Percentiles rank a stretch among this genome's conserved stretches.
Conservation (phyloP, 2,888 invertebrate genomes). For the Spatulosminthurus flaviceps region DNA sequence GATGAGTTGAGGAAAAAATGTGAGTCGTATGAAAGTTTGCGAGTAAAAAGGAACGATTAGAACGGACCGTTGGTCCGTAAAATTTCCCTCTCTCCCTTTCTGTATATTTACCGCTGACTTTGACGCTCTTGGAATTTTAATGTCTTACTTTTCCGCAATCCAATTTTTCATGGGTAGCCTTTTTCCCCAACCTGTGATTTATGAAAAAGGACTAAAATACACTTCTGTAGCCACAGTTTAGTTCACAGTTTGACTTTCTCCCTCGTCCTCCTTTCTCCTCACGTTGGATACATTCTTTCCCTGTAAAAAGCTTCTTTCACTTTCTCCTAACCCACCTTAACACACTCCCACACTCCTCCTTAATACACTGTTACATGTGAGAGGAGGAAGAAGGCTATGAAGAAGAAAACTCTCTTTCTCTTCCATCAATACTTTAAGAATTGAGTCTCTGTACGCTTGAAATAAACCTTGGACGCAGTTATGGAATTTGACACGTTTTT, state of each 20-base stretch:
- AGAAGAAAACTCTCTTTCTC: no score
- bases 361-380: background rate
- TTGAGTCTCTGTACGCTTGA: no score
- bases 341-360: background rate
- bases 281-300: background rate
- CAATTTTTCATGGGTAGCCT: slow-evolving; percentile 52
- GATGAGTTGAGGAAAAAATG: slow-evolving; percentile 20
- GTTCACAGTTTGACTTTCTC: slow-evolving; percentile 30
- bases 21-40: slow-evolving; percentile 40
- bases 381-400: no score
- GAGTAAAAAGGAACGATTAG: slow-evolving; percentile 53
- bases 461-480: background rate
- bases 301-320: background rate
- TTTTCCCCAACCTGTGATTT: slow-evolving; percentile 49
- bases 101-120: slow-evolving; percentile 55
- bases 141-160: slow-evolving; percentile 55
- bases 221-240: slow-evolving; percentile 22
- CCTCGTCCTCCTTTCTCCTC: background rate
- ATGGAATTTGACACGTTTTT: slow-evolving; percentile 29
- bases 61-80: slow-evolving; percentile 53
- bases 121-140: slow-evolving; percentile 55
- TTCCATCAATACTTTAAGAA: no score
- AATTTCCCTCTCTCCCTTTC: slow-evolving; percentile 50
- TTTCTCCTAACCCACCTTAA: background rate
- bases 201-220: slow-evolving; percentile 46